Base-by-base conservation (phyloP, 2,797 vertebrate genomes). In the Crax fasciolata region DNA sequence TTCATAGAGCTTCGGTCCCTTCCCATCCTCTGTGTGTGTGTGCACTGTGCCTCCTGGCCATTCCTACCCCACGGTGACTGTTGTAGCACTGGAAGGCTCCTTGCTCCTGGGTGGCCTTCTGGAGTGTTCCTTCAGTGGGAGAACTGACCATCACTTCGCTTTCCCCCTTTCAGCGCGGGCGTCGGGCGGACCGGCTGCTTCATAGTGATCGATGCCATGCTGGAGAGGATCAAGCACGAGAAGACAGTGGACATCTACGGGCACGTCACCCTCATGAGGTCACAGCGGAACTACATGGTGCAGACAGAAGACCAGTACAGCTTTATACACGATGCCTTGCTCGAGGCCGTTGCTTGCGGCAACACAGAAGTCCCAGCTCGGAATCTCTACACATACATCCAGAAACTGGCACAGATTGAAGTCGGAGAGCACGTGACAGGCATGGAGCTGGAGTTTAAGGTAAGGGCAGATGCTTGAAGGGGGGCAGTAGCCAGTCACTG, bases 361-460 rank as follows among this genome's bases (percentile, higher is more conserved):
- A 99, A 99, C 98, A 99, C 99, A 0, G 99, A 99, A 95, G 99
- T 99, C 61, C 99, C 99, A 0, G 99, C 99, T 0, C 98, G 99
- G 67, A 99, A 99, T 89, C 98, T 99, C 62, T 99, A 99, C 89
- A 98, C 98, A 72, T 99, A 99, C 97, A 99, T 99, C 96, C 99
- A 99, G 98, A 99, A 99, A 84, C 98, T 99, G 98, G 98, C 99
- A 0, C 99, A 99, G 98, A 99, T 99, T 94, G 99, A 99, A 96
- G 98, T 98, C 0, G 99, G 99, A 9, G 99, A 99, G 96, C 99
- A 99, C 1, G 99, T 99, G 94, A 99, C 99, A 0, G 99, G 99
- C 98, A 99, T 99, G 99, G 99, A 99, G 96, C 98, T 99, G 54
- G 99, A 99, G 97, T 99, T 99, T 97, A 99, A 99, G 99, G 99